These are phyloP conservation scores for Pterostichus niger DNA, from an alignment of 2,888 invertebrate genomes.

Conservation along the genomic window DNA sequence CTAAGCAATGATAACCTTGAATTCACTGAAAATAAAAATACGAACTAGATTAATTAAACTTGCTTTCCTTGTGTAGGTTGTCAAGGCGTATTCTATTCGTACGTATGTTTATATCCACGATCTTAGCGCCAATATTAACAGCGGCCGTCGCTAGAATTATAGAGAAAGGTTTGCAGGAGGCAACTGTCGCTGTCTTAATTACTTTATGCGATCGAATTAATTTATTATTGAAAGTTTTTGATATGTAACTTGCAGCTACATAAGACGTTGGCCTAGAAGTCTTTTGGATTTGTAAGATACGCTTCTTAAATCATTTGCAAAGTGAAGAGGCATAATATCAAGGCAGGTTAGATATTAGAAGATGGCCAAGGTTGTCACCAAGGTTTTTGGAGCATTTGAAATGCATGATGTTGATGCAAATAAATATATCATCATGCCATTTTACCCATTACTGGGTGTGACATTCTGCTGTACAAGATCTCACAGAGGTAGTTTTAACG, in stretches of 20 bases:
- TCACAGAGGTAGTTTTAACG: too few species aligned
- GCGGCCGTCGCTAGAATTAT: not conserved
- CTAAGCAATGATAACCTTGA: slow-evolving; percentile 49
- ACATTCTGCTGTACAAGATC: too few species aligned
- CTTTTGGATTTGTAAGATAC: not conserved
- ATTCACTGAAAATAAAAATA: slow-evolving; percentile 27
- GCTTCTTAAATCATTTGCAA: too few species aligned
- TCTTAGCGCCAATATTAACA: not conserved
- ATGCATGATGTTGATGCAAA: too few species aligned
- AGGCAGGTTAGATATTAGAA: too few species aligned
- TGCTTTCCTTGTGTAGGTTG: slow-evolving; percentile 61
- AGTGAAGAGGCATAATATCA: too few species aligned
- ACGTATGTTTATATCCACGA: too few species aligned
- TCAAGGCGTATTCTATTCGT: slow-evolving; percentile 23
- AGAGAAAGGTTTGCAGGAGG: slow-evolving; percentile 18
- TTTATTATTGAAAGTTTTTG: slow-evolving; percentile 10
- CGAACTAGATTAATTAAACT: slow-evolving; percentile 55
- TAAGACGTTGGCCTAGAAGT: not conserved
- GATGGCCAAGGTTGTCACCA: too few species aligned
- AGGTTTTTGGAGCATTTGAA: not conserved
- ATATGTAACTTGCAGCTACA: not conserved
- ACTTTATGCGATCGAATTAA: slow-evolving; percentile 24
- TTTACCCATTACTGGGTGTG: too few species aligned
- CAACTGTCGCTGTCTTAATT: slow-evolving; percentile 5
- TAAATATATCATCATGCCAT: too few species aligned